These are phyloP conservation scores for Octomys mimax DNA, from an alignment of 2,797 vertebrate genomes.

Conservation along the genomic window DNA sequence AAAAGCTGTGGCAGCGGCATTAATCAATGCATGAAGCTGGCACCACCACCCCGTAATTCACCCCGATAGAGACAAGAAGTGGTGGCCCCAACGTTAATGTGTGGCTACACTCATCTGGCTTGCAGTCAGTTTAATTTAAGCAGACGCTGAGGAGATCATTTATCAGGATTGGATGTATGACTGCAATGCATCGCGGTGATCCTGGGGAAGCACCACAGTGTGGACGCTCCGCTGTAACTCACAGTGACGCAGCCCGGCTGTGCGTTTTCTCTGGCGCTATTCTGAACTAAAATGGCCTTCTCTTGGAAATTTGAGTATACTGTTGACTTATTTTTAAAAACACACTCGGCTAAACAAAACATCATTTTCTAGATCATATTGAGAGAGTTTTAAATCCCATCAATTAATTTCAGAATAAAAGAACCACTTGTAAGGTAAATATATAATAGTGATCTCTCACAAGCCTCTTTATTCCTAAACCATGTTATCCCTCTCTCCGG, in stretches of 20 bases:
- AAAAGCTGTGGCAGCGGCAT: slow-evolving; percentile 70
- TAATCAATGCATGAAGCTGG: slow-evolving; percentile 74
- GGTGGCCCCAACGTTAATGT: slow-evolving; percentile 60
- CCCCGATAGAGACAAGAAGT: slow-evolving; percentile 68
- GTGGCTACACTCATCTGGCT: slow-evolving; percentile 84
- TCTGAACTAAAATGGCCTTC: slow-evolving; percentile 38
- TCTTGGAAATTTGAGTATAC: background rate
- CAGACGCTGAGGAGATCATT: slow-evolving; percentile 85
- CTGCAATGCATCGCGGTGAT: slow-evolving; percentile 82
- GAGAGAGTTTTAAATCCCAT: slow-evolving; percentile 32
- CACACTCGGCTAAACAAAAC: slow-evolving; percentile 36
- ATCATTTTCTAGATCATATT: background rate
- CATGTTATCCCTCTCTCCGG: background rate
- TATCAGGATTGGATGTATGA: slow-evolving; percentile 86
- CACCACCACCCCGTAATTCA: slow-evolving; percentile 76
- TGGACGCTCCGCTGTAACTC: slow-evolving; percentile 81
- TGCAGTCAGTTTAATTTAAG: slow-evolving; percentile 87
- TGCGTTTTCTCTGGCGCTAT: slow-evolving; percentile 60
- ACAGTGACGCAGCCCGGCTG: slow-evolving; percentile 76
- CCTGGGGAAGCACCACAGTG: slow-evolving; percentile 76
- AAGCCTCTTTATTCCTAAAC: background rate
- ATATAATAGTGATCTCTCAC: background rate
- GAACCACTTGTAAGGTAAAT: background rate
- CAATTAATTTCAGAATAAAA: slow-evolving; percentile 59
- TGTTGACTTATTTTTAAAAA: slow-evolving; percentile 55